These are phyloP conservation scores for Amphibalanus amphitrite DNA, from an alignment of 1,140 invertebrate species.

Conservation along the genomic window DNA sequence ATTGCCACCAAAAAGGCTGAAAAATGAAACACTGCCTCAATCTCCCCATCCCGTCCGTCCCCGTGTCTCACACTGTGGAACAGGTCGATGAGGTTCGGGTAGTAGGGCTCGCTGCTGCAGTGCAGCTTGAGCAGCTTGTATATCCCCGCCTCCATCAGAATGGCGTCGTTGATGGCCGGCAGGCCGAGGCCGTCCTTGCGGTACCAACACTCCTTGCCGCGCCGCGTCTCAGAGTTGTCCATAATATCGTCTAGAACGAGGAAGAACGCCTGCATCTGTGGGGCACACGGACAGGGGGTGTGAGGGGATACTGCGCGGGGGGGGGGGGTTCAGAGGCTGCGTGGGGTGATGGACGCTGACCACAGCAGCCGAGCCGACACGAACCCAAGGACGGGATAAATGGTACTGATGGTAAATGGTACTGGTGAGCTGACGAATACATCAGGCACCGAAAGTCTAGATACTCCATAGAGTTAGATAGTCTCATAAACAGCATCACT, in stretches of 20 bases:
- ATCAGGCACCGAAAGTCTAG: too few relatives aligned
- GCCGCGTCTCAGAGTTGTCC: slow-evolving; percentile 57
- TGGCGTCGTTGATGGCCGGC: slow-evolving; percentile 68
- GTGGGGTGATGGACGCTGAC: neutral
- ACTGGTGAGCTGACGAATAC: too few relatives aligned
- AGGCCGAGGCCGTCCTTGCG: slow-evolving; percentile 56
- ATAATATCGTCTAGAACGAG: slow-evolving; percentile 81
- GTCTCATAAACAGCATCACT: too few relatives aligned
- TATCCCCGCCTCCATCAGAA: slow-evolving; percentile 57
- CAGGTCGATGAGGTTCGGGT: slow-evolving; percentile 58
- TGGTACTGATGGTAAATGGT: too few relatives aligned
- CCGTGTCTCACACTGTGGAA: slow-evolving; percentile 69
- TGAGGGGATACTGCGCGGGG: too few relatives aligned
- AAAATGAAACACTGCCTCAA: too few relatives aligned
- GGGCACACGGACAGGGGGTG: too few relatives aligned
- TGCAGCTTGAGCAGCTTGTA: slow-evolving; percentile 60
- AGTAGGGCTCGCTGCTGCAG: slow-evolving; percentile 57
- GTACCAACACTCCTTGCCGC: slow-evolving; percentile 83
- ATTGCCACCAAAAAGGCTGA: too few relatives aligned
- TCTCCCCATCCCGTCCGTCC: too few relatives aligned
- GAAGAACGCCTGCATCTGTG: slow-evolving; percentile 60
- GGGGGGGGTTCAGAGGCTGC: too few relatives aligned
- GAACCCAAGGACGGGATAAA: too few relatives aligned
- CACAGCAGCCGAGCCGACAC: slow-evolving; percentile 1
- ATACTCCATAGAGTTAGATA: too few relatives aligned